These are phyloP conservation scores for Branchellion lobata DNA, from an alignment of 2,888 invertebrate genomes.

Conservation along the genomic window DNA sequence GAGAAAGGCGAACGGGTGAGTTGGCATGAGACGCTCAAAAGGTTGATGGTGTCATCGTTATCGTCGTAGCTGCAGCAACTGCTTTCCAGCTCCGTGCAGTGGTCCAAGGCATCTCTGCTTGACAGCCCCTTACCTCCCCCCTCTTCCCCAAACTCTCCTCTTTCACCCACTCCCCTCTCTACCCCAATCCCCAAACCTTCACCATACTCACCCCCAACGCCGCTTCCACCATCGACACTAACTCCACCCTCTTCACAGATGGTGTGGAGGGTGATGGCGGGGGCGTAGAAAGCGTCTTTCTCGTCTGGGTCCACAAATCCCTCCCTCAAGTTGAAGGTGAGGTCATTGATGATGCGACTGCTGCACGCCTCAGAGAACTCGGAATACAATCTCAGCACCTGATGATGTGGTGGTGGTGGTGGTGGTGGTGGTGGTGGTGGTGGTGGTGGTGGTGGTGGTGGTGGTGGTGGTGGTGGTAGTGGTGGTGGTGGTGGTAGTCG, in stretches of 20 bases:
- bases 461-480: constrained; percentile 32
- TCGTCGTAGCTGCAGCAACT: not conserved
- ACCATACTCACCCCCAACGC: not conserved
- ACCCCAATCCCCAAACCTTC: not conserved
- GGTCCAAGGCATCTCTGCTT: not conserved
- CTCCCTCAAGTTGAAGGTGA: constrained; percentile 88
- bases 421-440: constrained; percentile 36
- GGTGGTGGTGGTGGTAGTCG: too few species aligned
- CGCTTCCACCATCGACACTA: not conserved
- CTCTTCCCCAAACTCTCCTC: not conserved
- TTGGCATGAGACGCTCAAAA: too few species aligned
- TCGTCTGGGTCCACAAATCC: constrained; percentile 87
- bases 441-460: constrained; percentile 34
- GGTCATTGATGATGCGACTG: constrained; percentile 68
- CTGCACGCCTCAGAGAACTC: constrained; percentile 72
- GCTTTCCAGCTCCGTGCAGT: not conserved
- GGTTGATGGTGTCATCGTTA: not conserved
- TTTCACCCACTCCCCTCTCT: not conserved
- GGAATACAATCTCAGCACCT: constrained; percentile 73
- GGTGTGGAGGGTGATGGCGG: constrained; percentile 37
- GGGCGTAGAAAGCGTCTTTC: constrained; percentile 55
- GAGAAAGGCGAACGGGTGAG: too few species aligned
- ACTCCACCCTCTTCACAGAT: constrained; percentile 24
- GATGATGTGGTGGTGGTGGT: too few species aligned
- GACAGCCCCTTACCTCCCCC: not conserved